Conservation (phyloP, 2,888 invertebrate genomes). For the Schrankia costaestrigalis region DNA sequence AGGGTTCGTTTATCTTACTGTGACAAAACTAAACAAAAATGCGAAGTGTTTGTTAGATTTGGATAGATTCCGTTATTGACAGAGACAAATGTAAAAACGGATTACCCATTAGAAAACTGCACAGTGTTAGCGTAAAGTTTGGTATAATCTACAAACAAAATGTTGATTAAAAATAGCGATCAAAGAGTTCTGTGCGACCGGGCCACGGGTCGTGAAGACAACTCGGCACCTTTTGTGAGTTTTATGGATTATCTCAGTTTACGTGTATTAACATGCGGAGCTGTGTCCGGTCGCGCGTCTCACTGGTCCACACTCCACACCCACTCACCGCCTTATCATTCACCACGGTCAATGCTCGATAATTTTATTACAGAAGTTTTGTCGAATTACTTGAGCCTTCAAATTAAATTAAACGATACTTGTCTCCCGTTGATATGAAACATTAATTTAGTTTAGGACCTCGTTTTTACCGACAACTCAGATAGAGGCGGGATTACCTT, state of each 20-base stretch:
- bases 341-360: conserved; percentile 71
- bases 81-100: too few species aligned
- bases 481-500: conserved; percentile 23
- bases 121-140: neutral
- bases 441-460: conserved; percentile 41
- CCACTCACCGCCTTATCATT: conserved; percentile 59
- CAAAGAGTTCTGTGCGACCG: conserved; percentile 38
- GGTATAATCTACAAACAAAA: conserved; percentile 9
- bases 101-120: too few species aligned
- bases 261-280: conserved; percentile 71
- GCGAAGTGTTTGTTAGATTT: too few species aligned
- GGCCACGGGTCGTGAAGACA: conserved; percentile 58
- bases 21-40: too few species aligned
- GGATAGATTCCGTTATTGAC: too few species aligned
- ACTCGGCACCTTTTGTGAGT: conserved; percentile 76
- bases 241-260: conserved; percentile 76
- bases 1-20: too few species aligned
- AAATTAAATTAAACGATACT: conserved; percentile 77
- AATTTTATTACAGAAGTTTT: conserved; percentile 79
- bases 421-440: conserved; percentile 62
- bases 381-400: conserved; percentile 74
- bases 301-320: conserved; percentile 39
- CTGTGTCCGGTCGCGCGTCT: conserved; percentile 66
- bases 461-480: conserved; percentile 16
- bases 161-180: conserved; percentile 28